Evolutionary conservation across 2,888 invertebrate genomes (phyloP).

Genomic region (Blastobasis lacticolella): DNA sequence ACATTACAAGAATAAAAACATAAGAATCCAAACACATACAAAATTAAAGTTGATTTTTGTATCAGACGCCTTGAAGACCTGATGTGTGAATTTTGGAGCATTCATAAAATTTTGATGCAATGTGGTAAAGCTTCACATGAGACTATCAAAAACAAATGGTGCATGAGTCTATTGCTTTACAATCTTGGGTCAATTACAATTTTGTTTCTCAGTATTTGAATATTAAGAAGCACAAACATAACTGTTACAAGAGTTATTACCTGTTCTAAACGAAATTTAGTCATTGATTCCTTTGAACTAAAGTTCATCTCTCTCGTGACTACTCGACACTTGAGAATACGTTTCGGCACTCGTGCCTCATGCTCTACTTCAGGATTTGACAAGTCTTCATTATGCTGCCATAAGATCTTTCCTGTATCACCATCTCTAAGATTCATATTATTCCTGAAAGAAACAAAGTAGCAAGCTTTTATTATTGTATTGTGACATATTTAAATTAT

Average conservation of each 20-base stretch:
- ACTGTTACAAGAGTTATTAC: conserved; percentile 27
- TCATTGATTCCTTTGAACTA: conserved; percentile 93
- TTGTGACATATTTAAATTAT: background rate
- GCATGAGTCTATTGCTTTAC: no score
- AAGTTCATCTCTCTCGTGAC: conserved; percentile 94
- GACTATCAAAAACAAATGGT: no score
- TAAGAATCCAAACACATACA: no score
- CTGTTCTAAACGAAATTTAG: conserved; percentile 95
- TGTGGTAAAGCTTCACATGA: no score
- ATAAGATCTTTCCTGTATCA: conserved; percentile 91
- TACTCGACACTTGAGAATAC: conserved; percentile 94
- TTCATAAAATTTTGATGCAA: no score
- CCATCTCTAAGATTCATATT: conserved; percentile 99
- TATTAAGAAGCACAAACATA: background rate
- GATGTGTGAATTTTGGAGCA: no score
- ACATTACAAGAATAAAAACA: conserved; percentile 15
- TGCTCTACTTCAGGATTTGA: conserved; percentile 91
- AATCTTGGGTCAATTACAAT: no score
- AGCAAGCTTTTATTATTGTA: conserved; percentile 25
- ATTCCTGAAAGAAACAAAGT: conserved; percentile 74
- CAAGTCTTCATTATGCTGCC: conserved; percentile 98
- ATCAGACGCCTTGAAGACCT: no score
- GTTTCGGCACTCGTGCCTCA: conserved; percentile 97
- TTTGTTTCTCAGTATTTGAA: no score
- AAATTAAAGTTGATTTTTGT: no score